Conservation (phyloP, 1,140 invertebrate genomes). For the Steinernema khuongi region DNA sequence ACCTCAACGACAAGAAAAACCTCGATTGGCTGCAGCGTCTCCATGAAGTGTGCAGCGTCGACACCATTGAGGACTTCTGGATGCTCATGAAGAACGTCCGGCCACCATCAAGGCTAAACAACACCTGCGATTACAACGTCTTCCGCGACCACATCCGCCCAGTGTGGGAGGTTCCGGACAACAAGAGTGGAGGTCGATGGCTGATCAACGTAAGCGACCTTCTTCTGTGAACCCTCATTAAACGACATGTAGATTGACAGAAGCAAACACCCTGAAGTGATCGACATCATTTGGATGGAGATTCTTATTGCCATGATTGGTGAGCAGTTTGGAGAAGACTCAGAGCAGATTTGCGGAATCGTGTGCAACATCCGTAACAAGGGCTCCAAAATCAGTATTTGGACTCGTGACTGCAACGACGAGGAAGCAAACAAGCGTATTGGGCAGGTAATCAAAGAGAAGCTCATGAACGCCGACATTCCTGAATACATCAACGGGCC, state of each 20-base stretch:
- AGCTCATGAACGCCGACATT: conserved; percentile 29
- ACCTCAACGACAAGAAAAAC: conserved; percentile 81
- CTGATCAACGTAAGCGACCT: conserved; percentile 65
- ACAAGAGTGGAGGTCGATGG: conserved; percentile 86
- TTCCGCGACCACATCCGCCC: conserved; percentile 82
- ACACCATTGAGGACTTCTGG: conserved; percentile 98
- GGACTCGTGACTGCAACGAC: conserved; percentile 79
- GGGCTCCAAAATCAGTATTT: conserved; percentile 73
- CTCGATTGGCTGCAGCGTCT: conserved; percentile 88
- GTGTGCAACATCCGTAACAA: conserved; percentile 87
- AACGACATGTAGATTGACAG: not conserved
- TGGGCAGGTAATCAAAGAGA: conserved; percentile 58
- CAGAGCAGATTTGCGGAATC: conserved; percentile 84
- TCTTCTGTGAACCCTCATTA: not conserved
- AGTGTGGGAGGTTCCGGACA: conserved; percentile 93
- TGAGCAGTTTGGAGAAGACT: conserved; percentile 83
- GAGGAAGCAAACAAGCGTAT: conserved; percentile 68
- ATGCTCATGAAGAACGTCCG: conserved; percentile 73
- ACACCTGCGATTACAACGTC: conserved; percentile 87
- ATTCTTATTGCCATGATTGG: conserved; percentile 88
- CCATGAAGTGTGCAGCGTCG: conserved; percentile 82
- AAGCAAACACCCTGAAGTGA: conserved; percentile 73
- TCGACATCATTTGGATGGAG: conserved; percentile 90
- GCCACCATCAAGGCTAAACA: conserved; percentile 75
- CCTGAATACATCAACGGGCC: conserved; percentile 22